Base-by-base conservation (phyloP, 2,797 vertebrate genomes). In the Enteromius argenteus region DNA sequence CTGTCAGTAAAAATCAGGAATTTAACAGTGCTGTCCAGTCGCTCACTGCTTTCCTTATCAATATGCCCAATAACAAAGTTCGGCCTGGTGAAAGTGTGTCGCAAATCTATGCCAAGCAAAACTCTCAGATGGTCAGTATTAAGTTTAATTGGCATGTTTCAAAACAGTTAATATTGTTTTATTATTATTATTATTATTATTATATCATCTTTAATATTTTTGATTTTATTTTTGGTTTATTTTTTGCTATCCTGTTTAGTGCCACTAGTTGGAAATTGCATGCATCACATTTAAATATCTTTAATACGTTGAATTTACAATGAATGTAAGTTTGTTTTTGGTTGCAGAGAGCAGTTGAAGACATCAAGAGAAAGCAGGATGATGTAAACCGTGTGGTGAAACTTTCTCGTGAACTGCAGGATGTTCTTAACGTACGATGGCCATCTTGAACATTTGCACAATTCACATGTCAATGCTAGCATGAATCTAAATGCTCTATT, bases 41-140 rank as follows among this genome's bases (percentile, higher is more conserved):
- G 11, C 81, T 99, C 90, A 96, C 95, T 84, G 95, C 95, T 89
- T 99, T 97, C 94, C 91, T 99, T 90, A 93, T 96, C 85, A 96
- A 96, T 85, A 88, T 98, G 75, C 97, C 97, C 30, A 93, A 81
- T 79, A 95, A 95, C 85, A 90, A 92, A 67, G 90, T 97, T 76
- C 91, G 90, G 86, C 92, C 96, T 35, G 92, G 88, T 0, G 97
- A 98, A 9, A 92, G 95, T 60, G 88, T 94, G 6, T 93, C 91
- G 60, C 94, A 97, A 90, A 89, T 97, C 37, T 90, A 87, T 42
- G 91, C 94, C 90, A 99, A 98, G 90, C 91, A 96, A 76, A 96
- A 93, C 86, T 94, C 95, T 8, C 97, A 99, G 91, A 95, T 94
- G 96, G 98, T 99, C 73, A 89, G 87, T 83, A n/a, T 75, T 1